Conservation (phyloP, 1,140 invertebrate genomes). For the Eumaeus atala region DNA sequence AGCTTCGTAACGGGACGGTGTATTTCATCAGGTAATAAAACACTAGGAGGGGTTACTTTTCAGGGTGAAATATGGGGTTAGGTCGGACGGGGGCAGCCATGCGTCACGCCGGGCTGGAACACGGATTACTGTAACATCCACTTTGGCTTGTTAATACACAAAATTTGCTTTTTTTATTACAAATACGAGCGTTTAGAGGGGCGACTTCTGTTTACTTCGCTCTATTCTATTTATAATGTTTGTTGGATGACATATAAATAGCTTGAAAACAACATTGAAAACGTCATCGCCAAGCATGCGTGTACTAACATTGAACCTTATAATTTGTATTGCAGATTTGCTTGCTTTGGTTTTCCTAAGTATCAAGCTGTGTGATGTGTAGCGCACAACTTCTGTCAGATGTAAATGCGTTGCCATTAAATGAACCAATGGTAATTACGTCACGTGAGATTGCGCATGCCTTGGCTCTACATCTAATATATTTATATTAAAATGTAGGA, state of each 20-base stretch:
- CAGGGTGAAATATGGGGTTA: conserved; percentile 46
- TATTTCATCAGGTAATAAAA: conserved; percentile 57
- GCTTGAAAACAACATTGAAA: neutral
- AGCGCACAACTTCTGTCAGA: too few species aligned
- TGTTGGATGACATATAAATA: neutral
- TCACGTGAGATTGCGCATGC: too few species aligned
- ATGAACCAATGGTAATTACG: too few species aligned
- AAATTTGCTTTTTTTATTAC: conserved; percentile 30
- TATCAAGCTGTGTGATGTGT: too few species aligned
- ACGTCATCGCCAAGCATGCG: neutral
- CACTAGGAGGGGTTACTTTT: conserved; percentile 40
- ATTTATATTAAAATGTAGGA: too few species aligned
- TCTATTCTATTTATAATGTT: neutral
- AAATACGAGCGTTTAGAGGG: neutral
- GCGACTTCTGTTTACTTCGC: too few species aligned
- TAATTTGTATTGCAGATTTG: too few species aligned
- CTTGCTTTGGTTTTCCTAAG: too few species aligned
- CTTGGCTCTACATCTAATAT: too few species aligned
- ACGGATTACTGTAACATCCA: conserved; percentile 45
- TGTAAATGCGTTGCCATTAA: too few species aligned
- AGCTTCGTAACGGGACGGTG: conserved; percentile 17
- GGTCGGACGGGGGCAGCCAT: conserved; percentile 40
- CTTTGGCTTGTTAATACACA: conserved; percentile 40
- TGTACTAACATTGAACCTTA: too few species aligned
- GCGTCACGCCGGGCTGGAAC: conserved; percentile 33